Evolutionary conservation across 2,888 invertebrate genomes (phyloP), one percentile per base, ranked within the genome.

Genomic region (Drosophila multiciliata): DNA sequence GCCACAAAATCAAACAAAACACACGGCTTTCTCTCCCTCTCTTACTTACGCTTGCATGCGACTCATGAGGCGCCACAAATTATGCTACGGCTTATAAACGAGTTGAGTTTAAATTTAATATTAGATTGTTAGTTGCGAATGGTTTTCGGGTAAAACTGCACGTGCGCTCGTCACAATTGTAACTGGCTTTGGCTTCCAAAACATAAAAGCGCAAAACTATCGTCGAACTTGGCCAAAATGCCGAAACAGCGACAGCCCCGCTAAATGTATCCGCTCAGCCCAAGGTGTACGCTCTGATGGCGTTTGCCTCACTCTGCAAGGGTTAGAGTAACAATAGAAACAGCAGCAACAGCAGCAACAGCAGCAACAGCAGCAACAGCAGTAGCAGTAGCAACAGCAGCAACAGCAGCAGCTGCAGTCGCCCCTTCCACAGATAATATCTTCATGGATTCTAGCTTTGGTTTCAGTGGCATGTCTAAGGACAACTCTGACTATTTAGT

Each of bases 1-100:
- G 60, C 36, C 42, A 54, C 57, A 49, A 61, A 55, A 42, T 35
- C 33, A 32, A 61, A 45, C 33, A 12, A 57, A 29, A 57, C 45
- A 62, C 45, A 45, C 45, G 8, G 23, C n/a, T n/a, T 23, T 12
- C 23, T 50, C 23, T 26, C 26, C 0, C 26, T 9, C 17, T 5
- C 9, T 9, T 84, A 91, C 92, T 91, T 80, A 91, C 92, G 85
- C 80, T 83, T 92, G 90, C 79, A 92, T 87, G 82, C 91, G 91
- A 73, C 82, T 87, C 91, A 91, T 91, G 70, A 48, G 86, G 72
- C 83, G 80, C 83, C 89, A 65, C 12, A 50, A 74, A 66, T 69
- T 90, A 89, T 89, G 90, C 82, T 84, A 70, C 57, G 66, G 12
- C 49, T 62, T 52, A 5, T 45, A 5, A 38, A 20, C 32, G 15